Evolutionary conservation across 2,113 vertebrate species (phyloP), one percentile per base, ranked within the genome.

Genomic region (Malurus alboscapulatus): DNA sequence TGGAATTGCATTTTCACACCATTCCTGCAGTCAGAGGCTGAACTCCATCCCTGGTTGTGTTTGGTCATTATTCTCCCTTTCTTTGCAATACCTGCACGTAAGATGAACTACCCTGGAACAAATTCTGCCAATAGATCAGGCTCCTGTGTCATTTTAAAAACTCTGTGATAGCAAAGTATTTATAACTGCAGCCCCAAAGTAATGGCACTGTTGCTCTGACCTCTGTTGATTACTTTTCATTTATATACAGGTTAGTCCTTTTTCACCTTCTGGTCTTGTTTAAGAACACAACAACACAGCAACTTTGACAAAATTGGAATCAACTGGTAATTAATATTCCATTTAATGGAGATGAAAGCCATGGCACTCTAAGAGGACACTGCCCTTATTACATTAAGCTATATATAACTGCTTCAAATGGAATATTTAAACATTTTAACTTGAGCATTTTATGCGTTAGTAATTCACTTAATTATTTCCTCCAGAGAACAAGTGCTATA

Each of bases 391-490:
- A 65, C 84, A 76, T 87, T 90, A 96, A 96, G 86, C 95, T 96
- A 96, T 90, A 96, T 95, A 95, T 94, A 94, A 94, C 94, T 87
- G 94, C 84, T 36, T 96, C 97, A 97, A 95, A 97, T 96, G 93
- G 97, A 97, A 97, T 97, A 96, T 91, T 95, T 97, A 96, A 97
- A 92, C 92, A 94, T 95, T 97, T 97, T 96, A 96, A 95, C 92
- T 84, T 62, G 90, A 95, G 94, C 93, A 79, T 93, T 97, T 97
- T 97, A 93, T 91, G 96, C 65, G 16, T 97, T 97, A 94, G 96
- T 73, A 79, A 96, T 96, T 96, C 96, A 81, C 90, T 96, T 97
- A 95, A 97, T 97, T 89, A 63, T 97, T 97, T 97, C 84, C 96
- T 96, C 97, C 47, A 61, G 91, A 95, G 96, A 96, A 80, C 71